Base-by-base conservation (phyloP, 2,888 invertebrate species). In the Drosophila longiperda region DNA sequence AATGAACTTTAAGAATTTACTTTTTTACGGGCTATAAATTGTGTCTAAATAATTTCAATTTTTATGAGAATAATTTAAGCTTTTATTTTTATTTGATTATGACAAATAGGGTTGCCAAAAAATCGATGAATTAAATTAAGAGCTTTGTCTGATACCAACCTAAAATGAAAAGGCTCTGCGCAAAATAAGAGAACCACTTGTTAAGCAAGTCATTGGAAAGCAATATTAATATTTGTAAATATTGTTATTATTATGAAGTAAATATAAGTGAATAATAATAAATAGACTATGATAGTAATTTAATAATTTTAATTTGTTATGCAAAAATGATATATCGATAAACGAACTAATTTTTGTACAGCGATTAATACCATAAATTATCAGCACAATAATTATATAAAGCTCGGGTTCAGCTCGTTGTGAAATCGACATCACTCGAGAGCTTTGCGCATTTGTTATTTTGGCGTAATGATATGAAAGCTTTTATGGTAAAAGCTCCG, bases 391-490 rank as follows among this genome's bases (percentile, higher is more conserved):
- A 4, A 36, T 42, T 42, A 6, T 20, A 42, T 20, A 12, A 11
- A 20, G 33, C 20, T 40, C 11, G 12, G 20, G 45, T 12, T 20
- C 9, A 57, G 48, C 34, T 42, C 9, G 61, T 29, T 11, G 3
- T 0, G 8, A 15, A 20, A 17, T 1, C 52, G 23, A 53, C 33
- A n/a, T 12, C 12, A 8, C 33, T 2, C 1, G 1, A 20, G 0
- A 17, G 26, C 20, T 54, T 23, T 4, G 17, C 9, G 26, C 20
- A 48, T 73, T 73, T 68, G 3, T 20, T 5, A 26, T 29, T 9
- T 33, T 63, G 52, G 54, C 7, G 69, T 23, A 78, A 74, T 70
- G 11, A 3, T 1, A 17, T 20, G 0, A 54, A 52, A 66, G 75
- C 70, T 74, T 61, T 55, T 12, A 23, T 2, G 5, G 20, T 40